Conservation (phyloP, 2,113 vertebrate species). For the Corythoichthys haematopterus region DNA sequence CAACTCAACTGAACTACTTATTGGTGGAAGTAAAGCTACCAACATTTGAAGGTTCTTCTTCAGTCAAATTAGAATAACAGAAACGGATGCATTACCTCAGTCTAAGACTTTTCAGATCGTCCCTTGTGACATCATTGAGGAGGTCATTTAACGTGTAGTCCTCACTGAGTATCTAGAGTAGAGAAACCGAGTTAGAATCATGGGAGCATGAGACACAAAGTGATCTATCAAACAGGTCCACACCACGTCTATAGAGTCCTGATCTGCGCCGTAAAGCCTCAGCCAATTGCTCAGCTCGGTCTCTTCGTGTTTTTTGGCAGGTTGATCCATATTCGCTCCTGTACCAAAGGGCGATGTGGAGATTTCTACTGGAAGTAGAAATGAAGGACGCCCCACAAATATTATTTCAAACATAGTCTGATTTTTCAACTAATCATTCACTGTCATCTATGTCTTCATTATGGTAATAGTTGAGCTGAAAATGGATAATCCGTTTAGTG, state of each 20-base stretch:
- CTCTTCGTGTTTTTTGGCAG: slow-evolving; percentile 61
- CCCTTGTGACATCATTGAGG: slow-evolving; percentile 86
- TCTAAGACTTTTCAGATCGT: slow-evolving; percentile 90
- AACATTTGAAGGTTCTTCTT: neutral
- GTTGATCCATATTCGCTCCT: slow-evolving; percentile 20
- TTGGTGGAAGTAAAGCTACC: neutral
- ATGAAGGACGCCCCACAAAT: neutral
- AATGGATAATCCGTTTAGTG: too few relatives aligned
- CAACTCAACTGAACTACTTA: neutral
- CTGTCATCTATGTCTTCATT: too few relatives aligned
- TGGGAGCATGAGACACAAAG: neutral
- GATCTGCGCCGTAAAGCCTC: slow-evolving; percentile 78
- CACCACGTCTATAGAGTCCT: slow-evolving; percentile 87
- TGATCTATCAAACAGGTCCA: slow-evolving; percentile 33
- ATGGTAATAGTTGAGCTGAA: too few relatives aligned
- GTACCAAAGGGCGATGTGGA: slow-evolving; percentile 50
- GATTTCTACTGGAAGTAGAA: slow-evolving; percentile 63
- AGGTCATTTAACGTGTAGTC: slow-evolving; percentile 86
- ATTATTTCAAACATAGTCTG: neutral
- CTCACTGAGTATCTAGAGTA: slow-evolving; percentile 76
- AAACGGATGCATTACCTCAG: slow-evolving; percentile 75
- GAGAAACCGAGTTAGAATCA: neutral
- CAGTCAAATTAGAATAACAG: neutral
- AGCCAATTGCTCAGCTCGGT: slow-evolving; percentile 84
- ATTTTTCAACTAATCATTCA: neutral